A percentile compares a stretch with the other conserved stretches of the same genome.
Conservation (phyloP, 2,888 invertebrate species). For the Leucophenga montana region DNA sequence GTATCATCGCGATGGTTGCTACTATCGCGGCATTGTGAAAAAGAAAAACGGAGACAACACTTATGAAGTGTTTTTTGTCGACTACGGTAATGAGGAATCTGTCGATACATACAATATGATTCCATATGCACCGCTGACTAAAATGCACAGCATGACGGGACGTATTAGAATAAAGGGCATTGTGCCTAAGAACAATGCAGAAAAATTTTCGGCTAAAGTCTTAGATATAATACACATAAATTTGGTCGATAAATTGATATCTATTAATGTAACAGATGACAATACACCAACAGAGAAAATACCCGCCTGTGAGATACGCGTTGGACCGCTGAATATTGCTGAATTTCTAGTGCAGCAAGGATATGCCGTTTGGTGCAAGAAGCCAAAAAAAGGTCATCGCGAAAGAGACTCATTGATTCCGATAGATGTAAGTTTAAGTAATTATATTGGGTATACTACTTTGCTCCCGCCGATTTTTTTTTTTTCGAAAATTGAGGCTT, state of each 20-base stretch:
- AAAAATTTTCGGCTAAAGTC: conserved; percentile 74
- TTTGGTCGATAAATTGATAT: conserved; percentile 77
- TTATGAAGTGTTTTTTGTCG: conserved; percentile 81
- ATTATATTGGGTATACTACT: too few relatives aligned
- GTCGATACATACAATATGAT: conserved; percentile 77
- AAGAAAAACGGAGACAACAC: conserved; percentile 34
- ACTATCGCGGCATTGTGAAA: conserved; percentile 78
- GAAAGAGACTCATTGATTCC: too few relatives aligned
- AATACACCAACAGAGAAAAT: conserved; percentile 10
- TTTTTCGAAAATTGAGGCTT: too few relatives aligned
- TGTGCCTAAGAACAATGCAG: conserved; percentile 66
- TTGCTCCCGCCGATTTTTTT: too few relatives aligned
- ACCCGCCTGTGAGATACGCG: conserved; percentile 56
- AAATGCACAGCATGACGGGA: conserved; percentile 80
- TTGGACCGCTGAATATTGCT: conserved; percentile 56
- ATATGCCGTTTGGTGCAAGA: conserved; percentile 36
- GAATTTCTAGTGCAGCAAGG: conserved; percentile 51
- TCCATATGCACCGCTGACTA: conserved; percentile 77
- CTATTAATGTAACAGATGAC: conserved; percentile 69
- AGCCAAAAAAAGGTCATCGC: too few relatives aligned
- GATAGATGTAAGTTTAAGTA: background rate
- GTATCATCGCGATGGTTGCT: conserved; percentile 78
- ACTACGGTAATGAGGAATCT: conserved; percentile 86
- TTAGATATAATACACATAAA: conserved; percentile 78
- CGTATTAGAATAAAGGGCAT: conserved; percentile 77